Base-by-base conservation (phyloP, 2,888 invertebrate species). In the Brachynemurus nebulosus region DNA sequence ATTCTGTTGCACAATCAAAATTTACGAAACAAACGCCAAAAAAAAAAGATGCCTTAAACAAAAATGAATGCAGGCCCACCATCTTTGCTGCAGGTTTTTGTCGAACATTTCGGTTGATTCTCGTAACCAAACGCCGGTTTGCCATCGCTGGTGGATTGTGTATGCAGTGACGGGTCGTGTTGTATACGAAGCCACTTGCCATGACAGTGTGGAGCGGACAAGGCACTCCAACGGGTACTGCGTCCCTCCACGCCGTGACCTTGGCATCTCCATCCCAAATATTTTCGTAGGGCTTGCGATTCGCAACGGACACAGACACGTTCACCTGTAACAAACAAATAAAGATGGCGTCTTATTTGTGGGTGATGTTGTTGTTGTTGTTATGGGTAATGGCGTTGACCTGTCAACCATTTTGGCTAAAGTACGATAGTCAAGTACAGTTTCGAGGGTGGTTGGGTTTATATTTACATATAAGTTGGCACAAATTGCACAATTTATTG, bases 201-300 rank as follows among this genome's bases (percentile, higher is more conserved):
- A 57, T 86, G 86, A 63, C 91, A 91, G 56, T 86, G 84, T 1
- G 84, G 82, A n/a, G 81, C 81, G 38, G 85, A 79, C 23, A 90
- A 71, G 25, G 88, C 86, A 54, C 82, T 82, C 80, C 85, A 91
- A 45, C 86, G 72, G 9, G 89, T 89, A 48, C 78, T 71, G 46
- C 80, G 72, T 1, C 78, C 78, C 21, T 76, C 69, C 2, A 83
- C 80, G 0, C 91, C 90, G 61, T 90, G 89, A 1, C 91, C 91
- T 49, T 81, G 79, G 68, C 91, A 91, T 39, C 85, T 71, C 76
- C 80, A 81, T 48, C 80, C 79, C 20, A 83, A 64, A 47, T 76
- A 75, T 35, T 79, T 76, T 42, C 85, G 74, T 47, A 88, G 74
- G 0, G 89, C 89, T 51, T 84, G 82, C 1, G 82, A 73, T 63